phyloP scores from a whole-genome alignment of 1,140 invertebrate genomes.

The Leucophenga varia region DNA sequence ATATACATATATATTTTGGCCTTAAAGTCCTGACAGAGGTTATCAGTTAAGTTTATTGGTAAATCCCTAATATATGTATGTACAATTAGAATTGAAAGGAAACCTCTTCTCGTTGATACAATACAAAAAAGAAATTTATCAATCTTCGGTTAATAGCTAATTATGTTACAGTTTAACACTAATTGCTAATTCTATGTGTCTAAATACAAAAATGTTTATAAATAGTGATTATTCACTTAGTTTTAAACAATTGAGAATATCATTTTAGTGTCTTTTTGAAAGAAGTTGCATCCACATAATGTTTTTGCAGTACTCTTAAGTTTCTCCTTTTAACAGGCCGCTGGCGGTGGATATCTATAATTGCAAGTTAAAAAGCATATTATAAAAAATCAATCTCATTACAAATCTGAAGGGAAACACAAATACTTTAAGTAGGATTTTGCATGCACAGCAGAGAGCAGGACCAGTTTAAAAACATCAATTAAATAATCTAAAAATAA shows the following conservation, averaged over 20 bases:
- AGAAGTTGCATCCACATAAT: constrained; percentile 8
- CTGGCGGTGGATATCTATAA: constrained; percentile 36
- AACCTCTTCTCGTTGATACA: no score
- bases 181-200: constrained; percentile 23
- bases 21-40: no score
- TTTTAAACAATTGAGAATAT: constrained; percentile 32
- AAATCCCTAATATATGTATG: no score
- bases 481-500: constrained; percentile 46
- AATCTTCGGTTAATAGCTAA: constrained; percentile 11
- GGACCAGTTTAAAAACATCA: constrained; percentile 21
- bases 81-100: no score
- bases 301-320: constrained; percentile 9
- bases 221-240: constrained; percentile 37
- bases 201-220: constrained; percentile 42
- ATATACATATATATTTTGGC: no score
- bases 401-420: constrained; percentile 1
- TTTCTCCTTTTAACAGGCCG: constrained; percentile 31
- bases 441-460: constrained; percentile 14
- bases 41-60: no score
- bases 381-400: no score
- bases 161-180: constrained; percentile 28
- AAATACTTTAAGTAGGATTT: constrained; percentile 1
- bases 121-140: no score
- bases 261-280: constrained; percentile 29
- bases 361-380: constrained; percentile 5